Conservation (phyloP, 2,797 vertebrate species). For the Kryptolebias ocellatus region DNA sequence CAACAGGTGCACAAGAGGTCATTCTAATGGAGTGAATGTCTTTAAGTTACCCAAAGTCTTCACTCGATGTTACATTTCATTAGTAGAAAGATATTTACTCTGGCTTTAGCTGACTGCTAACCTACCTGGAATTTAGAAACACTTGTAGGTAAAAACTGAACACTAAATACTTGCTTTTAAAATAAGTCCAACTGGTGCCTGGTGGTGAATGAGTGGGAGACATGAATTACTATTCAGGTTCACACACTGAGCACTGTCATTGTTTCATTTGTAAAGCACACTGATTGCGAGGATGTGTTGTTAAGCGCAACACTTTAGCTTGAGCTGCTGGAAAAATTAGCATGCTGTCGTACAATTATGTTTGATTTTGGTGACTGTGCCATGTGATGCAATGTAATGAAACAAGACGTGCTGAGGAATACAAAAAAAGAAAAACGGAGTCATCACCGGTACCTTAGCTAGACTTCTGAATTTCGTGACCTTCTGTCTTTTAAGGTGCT, state of each 20-base stretch:
- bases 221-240: slow-evolving; percentile 30
- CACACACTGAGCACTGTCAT: slow-evolving; percentile 12
- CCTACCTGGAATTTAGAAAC: slow-evolving; percentile 20
- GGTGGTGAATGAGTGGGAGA: slow-evolving; percentile 11
- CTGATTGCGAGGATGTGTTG: slow-evolving; percentile 23
- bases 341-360: slow-evolving; percentile 15
- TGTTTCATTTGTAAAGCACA: slow-evolving; percentile 38
- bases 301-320: slow-evolving; percentile 21
- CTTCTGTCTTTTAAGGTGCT: slow-evolving; percentile 16
- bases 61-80: too few species aligned
- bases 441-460: not conserved
- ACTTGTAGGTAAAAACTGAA: slow-evolving; percentile 21
- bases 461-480: slow-evolving; percentile 8
- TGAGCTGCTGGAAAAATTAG: slow-evolving; percentile 20
- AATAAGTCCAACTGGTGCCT: slow-evolving; percentile 16
- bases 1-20: too few species aligned
- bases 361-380: not conserved
- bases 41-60: too few species aligned
- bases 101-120: slow-evolving; percentile 35
- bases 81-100: not conserved
- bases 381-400: not conserved
- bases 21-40: too few species aligned
- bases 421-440: not conserved
- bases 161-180: slow-evolving; percentile 27
- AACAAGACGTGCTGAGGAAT: slow-evolving; percentile 13